Base-by-base conservation (phyloP, 2,888 invertebrate genomes). In the Archips crataeganus region DNA sequence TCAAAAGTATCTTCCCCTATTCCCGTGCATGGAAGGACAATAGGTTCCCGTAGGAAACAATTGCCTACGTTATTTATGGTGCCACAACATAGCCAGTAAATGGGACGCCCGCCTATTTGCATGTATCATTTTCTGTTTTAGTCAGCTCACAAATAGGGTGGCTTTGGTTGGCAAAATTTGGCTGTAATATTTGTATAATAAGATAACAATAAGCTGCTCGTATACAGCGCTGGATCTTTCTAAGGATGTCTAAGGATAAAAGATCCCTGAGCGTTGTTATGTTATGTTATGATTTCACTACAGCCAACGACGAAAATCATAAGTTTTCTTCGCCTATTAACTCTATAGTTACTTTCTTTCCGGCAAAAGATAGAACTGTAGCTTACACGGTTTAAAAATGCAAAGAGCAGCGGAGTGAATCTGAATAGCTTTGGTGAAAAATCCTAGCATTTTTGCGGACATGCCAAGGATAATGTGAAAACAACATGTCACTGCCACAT, bases 21-120 rank as follows among this genome's bases (percentile, higher is more conserved):
- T 39, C 39, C n/a, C 39, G 83, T 79, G 82, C 80, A 82, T 78
- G 80, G 80, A 83, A 81, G 83, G 77, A 84, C 87, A 87, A 90
- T 87, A 83, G 85, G 78, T 78, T 77, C 77, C 82, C 84, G 88
- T 87, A 87, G 87, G 86, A 92, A 92, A 91, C 91, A 92, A 92
- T 91, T 91, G 90, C 81, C 82, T 79, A 76, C 75, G 85, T 88
- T 89, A 91, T 91, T 90, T 91, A 92, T 89, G 87, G 84, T 77
- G 75, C 88, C 87, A 82, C 88, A 85, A 80, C 79, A 80, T 83
- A 79, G 81, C 84, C 84, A 83, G 85, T 75, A 75, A 75, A 84
- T 84, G 84, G 88, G 87, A 77, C 75, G 76, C 70, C 70, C 34
- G 80, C 80, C 84, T 82, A 84, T 90, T 87, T 88, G 85, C 87